Evolutionary conservation across 37 sponge, comb jelly and placozoan species (phyloP).

Genomic region (Beroe forskalii): DNA sequence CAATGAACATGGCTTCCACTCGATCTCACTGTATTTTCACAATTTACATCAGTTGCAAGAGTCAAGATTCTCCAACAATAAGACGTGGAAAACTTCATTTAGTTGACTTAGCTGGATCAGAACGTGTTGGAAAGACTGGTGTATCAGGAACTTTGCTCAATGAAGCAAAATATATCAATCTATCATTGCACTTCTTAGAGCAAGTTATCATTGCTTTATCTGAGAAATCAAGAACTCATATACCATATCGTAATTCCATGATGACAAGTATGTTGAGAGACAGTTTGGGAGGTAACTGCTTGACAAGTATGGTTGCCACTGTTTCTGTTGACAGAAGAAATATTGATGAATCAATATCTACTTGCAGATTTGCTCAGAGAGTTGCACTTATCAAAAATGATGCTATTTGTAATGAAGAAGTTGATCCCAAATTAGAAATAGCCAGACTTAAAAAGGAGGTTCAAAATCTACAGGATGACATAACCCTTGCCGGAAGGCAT

Average conservation of each 20-base stretch:
- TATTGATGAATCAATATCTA: slow-evolving; percentile 95
- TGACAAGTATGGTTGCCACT: slow-evolving; percentile 97
- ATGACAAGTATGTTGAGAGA: slow-evolving; percentile 98
- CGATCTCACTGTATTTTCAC: slow-evolving; percentile 99
- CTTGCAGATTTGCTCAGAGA: slow-evolving; percentile 97
- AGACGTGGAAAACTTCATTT: slow-evolving; percentile 87
- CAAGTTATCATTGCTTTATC: slow-evolving; percentile 96
- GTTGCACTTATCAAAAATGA: slow-evolving; percentile 97
- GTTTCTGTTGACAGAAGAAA: slow-evolving; percentile 89
- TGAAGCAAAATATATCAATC: slow-evolving; percentile 97
- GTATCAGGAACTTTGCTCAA: slow-evolving; percentile 82
- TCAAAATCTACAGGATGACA: slow-evolving; percentile 83
- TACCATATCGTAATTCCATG: slow-evolving; percentile 98
- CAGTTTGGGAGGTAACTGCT: slow-evolving; percentile 98
- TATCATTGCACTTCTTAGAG: slow-evolving; percentile 91
- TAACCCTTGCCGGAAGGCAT: slow-evolving; percentile 84
- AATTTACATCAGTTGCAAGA: slow-evolving; percentile 84
- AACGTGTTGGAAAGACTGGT: slow-evolving; percentile 90
- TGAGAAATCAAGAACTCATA: slow-evolving; percentile 89
- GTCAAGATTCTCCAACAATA: slow-evolving; percentile 79
- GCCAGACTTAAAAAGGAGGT: slow-evolving; percentile 78
- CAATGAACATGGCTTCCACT: slow-evolving; percentile 99
- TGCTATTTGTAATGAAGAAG: slow-evolving; percentile 90
- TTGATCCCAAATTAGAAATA: slow-evolving; percentile 91
- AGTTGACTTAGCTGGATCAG: slow-evolving; percentile 98